A percentile compares a stretch with the other conserved stretches of the same genome.
Conservation (phyloP, 2,888 invertebrate species). For the Nycteola revayana region DNA sequence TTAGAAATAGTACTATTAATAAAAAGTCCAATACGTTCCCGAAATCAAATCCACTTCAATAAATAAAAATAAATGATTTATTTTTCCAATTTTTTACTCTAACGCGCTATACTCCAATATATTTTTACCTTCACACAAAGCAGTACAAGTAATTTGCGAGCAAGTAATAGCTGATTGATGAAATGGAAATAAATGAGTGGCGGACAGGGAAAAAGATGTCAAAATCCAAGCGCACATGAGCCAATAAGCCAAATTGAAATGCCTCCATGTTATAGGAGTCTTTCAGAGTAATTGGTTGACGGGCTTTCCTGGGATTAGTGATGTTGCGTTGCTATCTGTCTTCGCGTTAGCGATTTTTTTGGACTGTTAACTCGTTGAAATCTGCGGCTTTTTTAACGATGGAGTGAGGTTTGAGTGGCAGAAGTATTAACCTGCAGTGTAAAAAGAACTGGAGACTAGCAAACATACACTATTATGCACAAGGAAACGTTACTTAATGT, state of each 20-base stretch:
- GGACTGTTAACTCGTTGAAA: too few relatives aligned
- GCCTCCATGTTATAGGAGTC: conserved; percentile 65
- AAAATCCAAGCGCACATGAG: conserved; percentile 71
- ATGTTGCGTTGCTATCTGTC: conserved; percentile 29
- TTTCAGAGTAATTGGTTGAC: conserved; percentile 76
- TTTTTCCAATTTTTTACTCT: too few relatives aligned
- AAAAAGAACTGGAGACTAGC: too few relatives aligned
- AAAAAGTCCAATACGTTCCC: too few relatives aligned
- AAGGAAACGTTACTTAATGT: too few relatives aligned
- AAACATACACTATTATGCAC: too few relatives aligned
- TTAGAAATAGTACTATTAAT: too few relatives aligned
- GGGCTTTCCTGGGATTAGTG: conserved; percentile 58
- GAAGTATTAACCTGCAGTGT: too few relatives aligned
- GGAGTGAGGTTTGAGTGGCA: too few relatives aligned
- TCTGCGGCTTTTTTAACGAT: background rate
- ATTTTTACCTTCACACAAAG: conserved; percentile 11
- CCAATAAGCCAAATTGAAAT: conserved; percentile 79
- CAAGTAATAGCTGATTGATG: conserved; percentile 57
- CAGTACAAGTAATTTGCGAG: conserved; percentile 41
- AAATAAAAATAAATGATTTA: too few relatives aligned
- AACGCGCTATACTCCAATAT: background rate
- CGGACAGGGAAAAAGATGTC: conserved; percentile 69
- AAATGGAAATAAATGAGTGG: conserved; percentile 63
- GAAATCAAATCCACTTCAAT: too few relatives aligned
- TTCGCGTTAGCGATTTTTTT: conserved; percentile 4